These are phyloP conservation scores for Agelaius phoeniceus DNA, from an alignment of 2,113 vertebrate species.

Conservation along the genomic window DNA sequence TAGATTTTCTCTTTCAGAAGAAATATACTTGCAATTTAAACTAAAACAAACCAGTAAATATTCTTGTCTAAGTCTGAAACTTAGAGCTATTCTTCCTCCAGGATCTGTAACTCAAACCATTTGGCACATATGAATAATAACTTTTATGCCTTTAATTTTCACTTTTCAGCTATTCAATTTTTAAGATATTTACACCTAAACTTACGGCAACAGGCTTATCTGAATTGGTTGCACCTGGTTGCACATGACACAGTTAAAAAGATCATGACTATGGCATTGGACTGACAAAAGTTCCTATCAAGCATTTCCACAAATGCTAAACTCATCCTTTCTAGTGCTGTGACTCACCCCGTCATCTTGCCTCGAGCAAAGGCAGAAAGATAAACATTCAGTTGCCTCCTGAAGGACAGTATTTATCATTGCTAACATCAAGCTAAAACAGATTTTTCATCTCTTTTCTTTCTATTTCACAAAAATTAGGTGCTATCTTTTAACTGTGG, in stretches of 20 bases:
- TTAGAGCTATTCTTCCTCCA: slow-evolving; percentile 13
- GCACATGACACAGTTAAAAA: not conserved
- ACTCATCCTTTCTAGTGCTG: not conserved
- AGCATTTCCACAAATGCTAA: not conserved
- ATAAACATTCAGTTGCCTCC: not conserved
- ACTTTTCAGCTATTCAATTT: not conserved
- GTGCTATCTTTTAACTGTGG: not conserved
- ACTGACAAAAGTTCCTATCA: not conserved
- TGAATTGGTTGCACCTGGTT: not conserved
- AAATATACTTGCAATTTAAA: not conserved
- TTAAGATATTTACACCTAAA: not conserved
- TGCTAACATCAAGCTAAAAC: not conserved
- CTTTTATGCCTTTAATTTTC: not conserved
- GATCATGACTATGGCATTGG: not conserved
- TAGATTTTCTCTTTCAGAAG: not conserved
- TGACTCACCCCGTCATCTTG: not conserved
- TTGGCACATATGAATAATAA: not conserved
- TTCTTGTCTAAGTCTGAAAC: not conserved
- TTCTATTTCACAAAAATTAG: not conserved
- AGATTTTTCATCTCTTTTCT: not conserved
- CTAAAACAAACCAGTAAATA: not conserved
- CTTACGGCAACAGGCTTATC: not conserved
- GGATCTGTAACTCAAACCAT: not conserved
- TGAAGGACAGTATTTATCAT: not conserved
- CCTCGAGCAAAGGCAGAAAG: not conserved